A percentile compares a stretch with the other conserved stretches of the same genome.
Evolutionary conservation across 2,888 invertebrate genomes (phyloP).

Genomic region (Byasa hedistus): DNA sequence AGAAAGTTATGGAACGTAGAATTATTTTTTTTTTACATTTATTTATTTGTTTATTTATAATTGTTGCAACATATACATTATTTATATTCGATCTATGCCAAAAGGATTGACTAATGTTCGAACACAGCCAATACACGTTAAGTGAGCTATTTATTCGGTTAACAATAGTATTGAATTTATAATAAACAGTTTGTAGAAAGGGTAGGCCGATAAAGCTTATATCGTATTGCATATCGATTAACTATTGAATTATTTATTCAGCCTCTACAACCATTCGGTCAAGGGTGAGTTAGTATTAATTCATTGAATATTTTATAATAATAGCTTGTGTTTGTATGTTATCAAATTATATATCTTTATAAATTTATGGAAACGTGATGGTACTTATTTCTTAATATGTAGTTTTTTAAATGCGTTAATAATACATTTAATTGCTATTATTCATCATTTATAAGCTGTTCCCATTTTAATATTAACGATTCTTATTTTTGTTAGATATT

Average conservation of each 20-base stretch:
- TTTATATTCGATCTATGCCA: neutral
- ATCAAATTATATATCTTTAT: no score
- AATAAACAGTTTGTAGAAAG: slow-evolving; percentile 33
- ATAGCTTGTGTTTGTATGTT: neutral
- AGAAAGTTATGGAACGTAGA: no score
- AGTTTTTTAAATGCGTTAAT: no score
- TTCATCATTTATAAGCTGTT: no score
- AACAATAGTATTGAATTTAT: slow-evolving; percentile 17
- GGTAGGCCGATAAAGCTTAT: slow-evolving; percentile 37
- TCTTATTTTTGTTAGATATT: no score
- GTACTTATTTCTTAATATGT: no score
- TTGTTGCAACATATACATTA: neutral
- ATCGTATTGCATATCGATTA: slow-evolving; percentile 56
- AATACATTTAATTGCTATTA: no score
- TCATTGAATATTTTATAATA: neutral
- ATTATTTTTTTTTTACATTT: no score
- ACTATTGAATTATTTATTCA: slow-evolving; percentile 54
- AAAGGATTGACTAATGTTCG: neutral
- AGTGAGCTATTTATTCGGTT: slow-evolving; percentile 9
- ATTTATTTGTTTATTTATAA: no score
- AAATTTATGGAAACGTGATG: no score
- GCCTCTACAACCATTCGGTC: slow-evolving; percentile 32
- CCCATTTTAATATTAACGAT: no score
- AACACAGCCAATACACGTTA: neutral
- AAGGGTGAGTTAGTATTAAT: neutral